Evolutionary conservation across 2,888 invertebrate genomes (phyloP).

Genomic region (Napeogenes sylphis): DNA sequence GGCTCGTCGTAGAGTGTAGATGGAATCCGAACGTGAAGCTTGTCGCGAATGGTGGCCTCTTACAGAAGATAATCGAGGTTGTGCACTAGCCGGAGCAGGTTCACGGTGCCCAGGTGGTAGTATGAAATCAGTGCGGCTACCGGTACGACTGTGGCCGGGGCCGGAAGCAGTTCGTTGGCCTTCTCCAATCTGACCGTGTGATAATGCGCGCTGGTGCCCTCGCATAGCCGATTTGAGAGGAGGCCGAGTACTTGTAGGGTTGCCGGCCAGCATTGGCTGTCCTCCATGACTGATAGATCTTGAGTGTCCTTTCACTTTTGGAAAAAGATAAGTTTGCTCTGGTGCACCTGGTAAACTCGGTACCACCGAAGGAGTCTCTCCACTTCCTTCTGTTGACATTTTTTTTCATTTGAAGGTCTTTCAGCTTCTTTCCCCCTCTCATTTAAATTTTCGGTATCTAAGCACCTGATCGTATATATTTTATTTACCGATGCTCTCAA

Average conservation of each 20-base stretch:
- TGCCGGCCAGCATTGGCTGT: slow-evolving; percentile 68
- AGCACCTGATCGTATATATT: slow-evolving; percentile 45
- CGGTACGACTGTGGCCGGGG: slow-evolving; percentile 87
- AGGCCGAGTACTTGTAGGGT: slow-evolving; percentile 76
- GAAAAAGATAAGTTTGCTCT: slow-evolving; percentile 74
- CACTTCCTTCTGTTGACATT: slow-evolving; percentile 83
- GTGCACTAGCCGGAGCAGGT: slow-evolving; percentile 60
- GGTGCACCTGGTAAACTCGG: slow-evolving; percentile 73
- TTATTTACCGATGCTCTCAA: slow-evolving; percentile 33
- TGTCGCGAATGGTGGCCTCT: slow-evolving; percentile 86
- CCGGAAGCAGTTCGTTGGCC: slow-evolving; percentile 53
- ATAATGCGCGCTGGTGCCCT: slow-evolving; percentile 90
- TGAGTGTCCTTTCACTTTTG: slow-evolving; percentile 81
- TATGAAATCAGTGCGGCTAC: slow-evolving; percentile 93
- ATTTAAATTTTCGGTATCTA: slow-evolving; percentile 60
- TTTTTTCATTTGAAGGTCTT: slow-evolving; percentile 79
- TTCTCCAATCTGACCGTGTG: slow-evolving; percentile 90
- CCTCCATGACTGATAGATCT: slow-evolving; percentile 93
- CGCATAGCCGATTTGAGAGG: slow-evolving; percentile 85
- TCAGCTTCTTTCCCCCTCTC: slow-evolving; percentile 59
- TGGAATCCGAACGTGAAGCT: slow-evolving; percentile 92
- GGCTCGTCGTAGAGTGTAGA: slow-evolving; percentile 89
- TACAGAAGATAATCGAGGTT: slow-evolving; percentile 69
- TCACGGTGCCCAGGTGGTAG: slow-evolving; percentile 92
- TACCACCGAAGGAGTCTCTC: slow-evolving; percentile 74